Evolutionary conservation across 2,888 invertebrate species (phyloP), one percentile per base, ranked within the genome.

Genomic region (Trachelus troglodyta): DNA sequence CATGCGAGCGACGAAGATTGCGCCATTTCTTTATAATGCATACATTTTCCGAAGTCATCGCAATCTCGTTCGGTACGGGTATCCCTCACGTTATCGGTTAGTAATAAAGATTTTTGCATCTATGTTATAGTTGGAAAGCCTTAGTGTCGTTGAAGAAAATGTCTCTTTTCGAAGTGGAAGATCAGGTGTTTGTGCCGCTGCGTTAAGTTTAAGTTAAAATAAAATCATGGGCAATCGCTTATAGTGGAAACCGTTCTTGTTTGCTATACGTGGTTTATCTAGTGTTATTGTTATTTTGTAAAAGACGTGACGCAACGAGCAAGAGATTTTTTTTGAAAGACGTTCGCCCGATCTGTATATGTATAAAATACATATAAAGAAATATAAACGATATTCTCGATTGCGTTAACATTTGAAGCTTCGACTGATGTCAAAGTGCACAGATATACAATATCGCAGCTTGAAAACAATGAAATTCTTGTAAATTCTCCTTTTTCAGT

Each of bases 21-120:
- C 85, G 81, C 82, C 82, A 82, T 85, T 86, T 86, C 85, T 87
- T 86, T 84, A 85, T 83, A 83, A 85, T 80, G 85, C 85, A 82
- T 83, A 81, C 83, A 84, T 85, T 85, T 84, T 75, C 79, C 80
- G 79, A 77, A 85, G 83, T 84, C 80, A 82, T 80, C 79, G 82
- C 85, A 82, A 87, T 86, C 84, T 84, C 82, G 83, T 85, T 86
- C 82, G 80, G 82, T 83, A 83, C 81, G 81, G 86, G 56, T 86
- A 85, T 23, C 15, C 56, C 78, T 81, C 82, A 82, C 81, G 84
- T 86, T 87, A 87, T 85, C 87, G 86, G 82, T 78, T 81, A 74
- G 69, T 78, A 79, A 85, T 84, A 84, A 82, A 85, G 84, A 84
- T 87, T 86, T 87, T 84, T 84, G 84, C 81, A 79, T 83, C 80